Evolutionary conservation across 2,113 vertebrate species (phyloP).

Genomic region (Panthera leo): DNA sequence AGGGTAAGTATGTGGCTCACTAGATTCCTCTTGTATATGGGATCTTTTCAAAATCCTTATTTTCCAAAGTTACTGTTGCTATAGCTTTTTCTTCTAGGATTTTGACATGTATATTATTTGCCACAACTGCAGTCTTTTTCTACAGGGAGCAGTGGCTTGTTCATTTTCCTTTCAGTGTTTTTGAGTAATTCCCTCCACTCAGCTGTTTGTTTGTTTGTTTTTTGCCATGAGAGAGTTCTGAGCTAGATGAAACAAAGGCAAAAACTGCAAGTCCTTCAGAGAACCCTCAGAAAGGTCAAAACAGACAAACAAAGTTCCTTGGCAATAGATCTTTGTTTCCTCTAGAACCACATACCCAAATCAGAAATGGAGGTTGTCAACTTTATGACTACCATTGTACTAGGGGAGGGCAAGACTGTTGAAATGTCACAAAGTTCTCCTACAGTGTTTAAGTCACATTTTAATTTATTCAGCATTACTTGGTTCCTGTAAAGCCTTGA

Average conservation of each 20-base stretch:
- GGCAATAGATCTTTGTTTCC: not conserved
- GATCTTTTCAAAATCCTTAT: not conserved
- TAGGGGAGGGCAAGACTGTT: not conserved
- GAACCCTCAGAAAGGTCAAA: not conserved
- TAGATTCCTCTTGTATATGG: not conserved
- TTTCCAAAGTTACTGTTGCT: not conserved
- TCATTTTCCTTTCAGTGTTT: not conserved
- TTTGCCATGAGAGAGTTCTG: not conserved
- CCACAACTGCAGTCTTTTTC: not conserved
- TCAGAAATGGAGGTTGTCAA: not conserved
- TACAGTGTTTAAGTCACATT: not conserved
- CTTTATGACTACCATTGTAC: not conserved
- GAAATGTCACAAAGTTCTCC: not conserved
- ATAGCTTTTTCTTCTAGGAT: not conserved
- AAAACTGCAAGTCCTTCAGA: not conserved
- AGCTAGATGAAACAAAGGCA: not conserved
- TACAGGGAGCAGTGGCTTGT: not conserved
- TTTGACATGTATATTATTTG: not conserved
- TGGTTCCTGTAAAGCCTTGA: not conserved
- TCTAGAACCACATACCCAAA: not conserved
- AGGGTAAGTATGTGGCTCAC: not conserved
- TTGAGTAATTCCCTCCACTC: not conserved
- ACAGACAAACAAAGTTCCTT: not conserved
- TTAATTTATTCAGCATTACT: slow-evolving; percentile 26
- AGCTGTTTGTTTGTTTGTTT: not conserved